These are phyloP conservation scores for Stenichneumon culpator DNA, from an alignment of 2,888 invertebrate genomes.

Conservation along the genomic window DNA sequence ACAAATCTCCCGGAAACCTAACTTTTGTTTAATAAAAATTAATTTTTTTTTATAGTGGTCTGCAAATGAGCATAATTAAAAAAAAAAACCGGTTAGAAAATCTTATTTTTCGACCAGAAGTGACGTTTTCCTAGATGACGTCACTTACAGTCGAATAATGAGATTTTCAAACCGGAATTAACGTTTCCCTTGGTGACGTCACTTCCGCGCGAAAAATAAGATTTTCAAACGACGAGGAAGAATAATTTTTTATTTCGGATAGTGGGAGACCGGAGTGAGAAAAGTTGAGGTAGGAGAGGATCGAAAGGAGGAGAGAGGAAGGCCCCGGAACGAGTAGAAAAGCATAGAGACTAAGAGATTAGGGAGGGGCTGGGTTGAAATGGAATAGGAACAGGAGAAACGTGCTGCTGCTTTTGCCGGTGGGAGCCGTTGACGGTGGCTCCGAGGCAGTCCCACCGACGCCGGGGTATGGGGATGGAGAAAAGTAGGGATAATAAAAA, in stretches of 20 bases:
- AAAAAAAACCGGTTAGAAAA: too few species aligned
- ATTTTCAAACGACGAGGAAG: too few species aligned
- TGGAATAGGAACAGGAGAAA: slow-evolving; percentile 67
- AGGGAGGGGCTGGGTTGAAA: slow-evolving; percentile 56
- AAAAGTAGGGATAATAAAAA: slow-evolving; percentile 84
- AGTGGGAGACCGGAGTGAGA: slow-evolving; percentile 29
- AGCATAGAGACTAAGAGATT: slow-evolving; percentile 45
- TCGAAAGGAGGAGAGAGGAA: not conserved
- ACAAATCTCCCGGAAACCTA: too few species aligned
- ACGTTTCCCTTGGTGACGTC: too few species aligned
- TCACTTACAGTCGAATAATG: too few species aligned
- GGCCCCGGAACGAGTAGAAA: slow-evolving; percentile 12
- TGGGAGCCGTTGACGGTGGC: slow-evolving; percentile 40
- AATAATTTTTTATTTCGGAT: not conserved
- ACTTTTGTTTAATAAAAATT: too few species aligned
- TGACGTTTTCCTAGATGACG: too few species aligned
- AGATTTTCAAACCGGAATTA: too few species aligned
- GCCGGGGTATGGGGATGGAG: slow-evolving; percentile 73
- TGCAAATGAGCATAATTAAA: too few species aligned
- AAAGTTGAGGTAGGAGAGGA: slow-evolving; percentile 36
- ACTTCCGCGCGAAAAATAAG: too few species aligned
- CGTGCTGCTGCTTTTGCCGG: slow-evolving; percentile 62
- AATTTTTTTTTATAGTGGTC: too few species aligned
- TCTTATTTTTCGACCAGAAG: too few species aligned
- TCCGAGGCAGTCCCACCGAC: slow-evolving; percentile 71